phyloP scores from a whole-genome alignment of 2,797 vertebrate species.

The Oreochromis mossambicus region DNA sequence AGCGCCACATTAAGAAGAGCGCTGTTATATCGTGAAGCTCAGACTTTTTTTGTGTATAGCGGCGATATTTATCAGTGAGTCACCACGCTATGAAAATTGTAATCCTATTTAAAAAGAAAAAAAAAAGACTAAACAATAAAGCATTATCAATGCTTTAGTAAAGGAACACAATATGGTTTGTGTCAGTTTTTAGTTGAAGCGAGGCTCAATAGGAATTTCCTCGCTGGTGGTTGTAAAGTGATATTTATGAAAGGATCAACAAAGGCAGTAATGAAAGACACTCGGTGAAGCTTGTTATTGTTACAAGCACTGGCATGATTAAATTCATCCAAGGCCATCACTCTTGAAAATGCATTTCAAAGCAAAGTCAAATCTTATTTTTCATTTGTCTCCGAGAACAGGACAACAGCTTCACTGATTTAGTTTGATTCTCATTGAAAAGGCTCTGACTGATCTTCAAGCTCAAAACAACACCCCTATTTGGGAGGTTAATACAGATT shows the following conservation, averaged over 20 bases:
- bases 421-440: not conserved
- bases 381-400: not conserved
- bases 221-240: not conserved
- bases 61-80: not conserved
- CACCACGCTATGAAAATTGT: not conserved
- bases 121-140: not conserved
- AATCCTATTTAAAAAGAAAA: not conserved
- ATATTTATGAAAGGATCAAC: not conserved
- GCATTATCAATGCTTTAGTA: not conserved
- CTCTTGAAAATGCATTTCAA: not conserved
- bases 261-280: not conserved
- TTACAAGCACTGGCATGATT: not conserved
- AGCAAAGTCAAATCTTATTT: not conserved
- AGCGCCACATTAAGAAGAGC: not conserved
- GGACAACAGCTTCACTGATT: not conserved
- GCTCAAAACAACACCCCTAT: not conserved
- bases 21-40: not conserved
- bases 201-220: not conserved
- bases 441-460: not conserved
- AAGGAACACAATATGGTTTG: not conserved
- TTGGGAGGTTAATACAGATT: not conserved
- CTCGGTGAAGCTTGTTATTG: not conserved
- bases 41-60: fast-evolving
- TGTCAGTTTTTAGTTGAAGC: not conserved
- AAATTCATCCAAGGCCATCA: not conserved